Conservation (phyloP, 1,140 invertebrate species). For the Ganaspis sp. region DNA sequence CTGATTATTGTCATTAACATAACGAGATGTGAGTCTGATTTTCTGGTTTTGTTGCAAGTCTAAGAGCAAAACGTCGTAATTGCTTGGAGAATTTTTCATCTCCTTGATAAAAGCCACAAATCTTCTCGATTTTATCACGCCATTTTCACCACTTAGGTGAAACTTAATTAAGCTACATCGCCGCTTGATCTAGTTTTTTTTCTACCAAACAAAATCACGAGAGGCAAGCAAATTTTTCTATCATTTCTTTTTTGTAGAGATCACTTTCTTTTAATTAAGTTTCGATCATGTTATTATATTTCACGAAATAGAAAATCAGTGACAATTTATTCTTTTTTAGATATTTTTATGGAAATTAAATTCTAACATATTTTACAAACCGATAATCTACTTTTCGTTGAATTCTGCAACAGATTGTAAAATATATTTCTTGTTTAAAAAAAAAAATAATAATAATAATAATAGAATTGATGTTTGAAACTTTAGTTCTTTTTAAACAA, state of each 20-base stretch:
- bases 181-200: conserved; percentile 2
- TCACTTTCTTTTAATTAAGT: conserved; percentile 21
- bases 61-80: conserved; percentile 10
- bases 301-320: neutral
- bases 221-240: neutral
- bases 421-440: no score
- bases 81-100: conserved; percentile 1
- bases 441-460: no score
- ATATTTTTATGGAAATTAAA: no score
- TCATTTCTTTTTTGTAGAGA: neutral
- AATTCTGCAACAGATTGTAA: no score
- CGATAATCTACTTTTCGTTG: no score
- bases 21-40: neutral
- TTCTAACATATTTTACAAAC: no score
- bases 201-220: neutral
- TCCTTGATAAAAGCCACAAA: conserved; percentile 13
- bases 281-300: no score
- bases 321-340: no score
- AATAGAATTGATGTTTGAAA: no score
- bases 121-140: neutral
- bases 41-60: conserved; percentile 1
- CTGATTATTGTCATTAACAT: conserved; percentile 7
- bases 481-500: no score
- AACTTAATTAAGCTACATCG: conserved; percentile 2
- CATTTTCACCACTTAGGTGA: conserved; percentile 23